phyloP scores from a whole-genome alignment of 2,888 invertebrate species.

The Gymnocheta viridis region DNA sequence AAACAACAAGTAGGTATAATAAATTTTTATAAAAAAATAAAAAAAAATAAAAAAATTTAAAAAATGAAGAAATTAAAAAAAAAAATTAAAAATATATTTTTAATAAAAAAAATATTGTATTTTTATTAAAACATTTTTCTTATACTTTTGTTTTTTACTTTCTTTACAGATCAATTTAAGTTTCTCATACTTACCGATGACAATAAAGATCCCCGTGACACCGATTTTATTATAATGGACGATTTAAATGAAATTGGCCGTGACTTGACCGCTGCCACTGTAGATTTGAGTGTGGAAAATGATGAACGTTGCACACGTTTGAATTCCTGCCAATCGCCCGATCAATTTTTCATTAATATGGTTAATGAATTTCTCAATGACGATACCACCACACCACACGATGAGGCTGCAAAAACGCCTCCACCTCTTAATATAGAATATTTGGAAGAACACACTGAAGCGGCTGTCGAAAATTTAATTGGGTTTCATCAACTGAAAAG shows the following conservation, averaged over 20 bases:
- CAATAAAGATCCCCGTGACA: not conserved
- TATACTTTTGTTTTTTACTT: slow-evolving; percentile 41
- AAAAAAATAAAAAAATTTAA: not conserved
- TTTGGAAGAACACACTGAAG: slow-evolving; percentile 16
- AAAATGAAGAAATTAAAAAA: slow-evolving; percentile 8
- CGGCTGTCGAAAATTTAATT: slow-evolving; percentile 38
- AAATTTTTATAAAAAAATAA: not conserved
- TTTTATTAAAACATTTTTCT: slow-evolving; percentile 32
- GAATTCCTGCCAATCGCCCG: slow-evolving; percentile 60
- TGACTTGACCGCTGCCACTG: not conserved
- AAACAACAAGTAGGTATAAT: slow-evolving; percentile 28
- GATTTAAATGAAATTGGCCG: slow-evolving; percentile 37
- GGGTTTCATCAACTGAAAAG: slow-evolving; percentile 31
- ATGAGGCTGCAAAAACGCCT: not conserved
- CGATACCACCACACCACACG: slow-evolving; percentile 18
- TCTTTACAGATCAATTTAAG: slow-evolving; percentile 61
- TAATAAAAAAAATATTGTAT: not conserved
- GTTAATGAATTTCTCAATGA: slow-evolving; percentile 64
- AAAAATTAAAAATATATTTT: not conserved
- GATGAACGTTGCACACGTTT: slow-evolving; percentile 29
- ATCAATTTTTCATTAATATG: slow-evolving; percentile 65
- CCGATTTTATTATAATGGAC: slow-evolving; percentile 61
- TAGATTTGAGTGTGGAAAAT: slow-evolving; percentile 11
- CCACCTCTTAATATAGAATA: slow-evolving; percentile 41
- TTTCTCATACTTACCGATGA: slow-evolving; percentile 47